Percentiles rank a stretch among this genome's conserved stretches.
These are phyloP conservation scores for Mugil cephalus DNA, from an alignment of 2,113 vertebrate genomes.

Conservation along the genomic window DNA sequence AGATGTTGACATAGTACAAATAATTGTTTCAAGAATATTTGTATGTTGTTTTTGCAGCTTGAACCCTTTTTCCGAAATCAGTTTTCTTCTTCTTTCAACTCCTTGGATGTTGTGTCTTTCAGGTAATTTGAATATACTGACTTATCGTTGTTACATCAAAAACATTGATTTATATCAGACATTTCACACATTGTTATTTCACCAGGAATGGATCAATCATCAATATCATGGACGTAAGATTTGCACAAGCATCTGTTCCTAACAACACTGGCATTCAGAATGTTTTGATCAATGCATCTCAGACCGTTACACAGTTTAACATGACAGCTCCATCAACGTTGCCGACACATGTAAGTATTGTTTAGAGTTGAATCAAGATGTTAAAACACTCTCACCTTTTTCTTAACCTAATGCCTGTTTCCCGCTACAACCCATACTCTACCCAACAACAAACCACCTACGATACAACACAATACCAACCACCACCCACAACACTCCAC, in stretches of 20 bases:
- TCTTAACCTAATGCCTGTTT: no score
- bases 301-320: constrained; percentile 38
- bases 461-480: no score
- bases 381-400: no score
- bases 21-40: no score
- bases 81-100: constrained; percentile 26
- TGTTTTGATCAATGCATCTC: constrained; percentile 34
- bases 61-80: neutral
- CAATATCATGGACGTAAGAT: neutral
- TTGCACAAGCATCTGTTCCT: constrained; percentile 32
- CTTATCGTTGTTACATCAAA: no score
- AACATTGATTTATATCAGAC: no score
- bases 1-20: no score
- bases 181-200: neutral
- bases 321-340: constrained; percentile 41
- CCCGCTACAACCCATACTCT: no score
- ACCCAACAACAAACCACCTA: no score
- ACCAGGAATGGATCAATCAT: constrained; percentile 57
- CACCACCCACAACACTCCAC: no score
- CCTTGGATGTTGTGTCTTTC: constrained; percentile 18
- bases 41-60: no score
- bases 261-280: constrained; percentile 1
- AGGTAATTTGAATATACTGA: constrained; percentile 53
- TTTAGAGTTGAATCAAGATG: no score
- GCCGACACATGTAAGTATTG: constrained; percentile 43